phyloP scores from a whole-genome alignment of 2,797 vertebrate species.

The Danio choprae region DNA sequence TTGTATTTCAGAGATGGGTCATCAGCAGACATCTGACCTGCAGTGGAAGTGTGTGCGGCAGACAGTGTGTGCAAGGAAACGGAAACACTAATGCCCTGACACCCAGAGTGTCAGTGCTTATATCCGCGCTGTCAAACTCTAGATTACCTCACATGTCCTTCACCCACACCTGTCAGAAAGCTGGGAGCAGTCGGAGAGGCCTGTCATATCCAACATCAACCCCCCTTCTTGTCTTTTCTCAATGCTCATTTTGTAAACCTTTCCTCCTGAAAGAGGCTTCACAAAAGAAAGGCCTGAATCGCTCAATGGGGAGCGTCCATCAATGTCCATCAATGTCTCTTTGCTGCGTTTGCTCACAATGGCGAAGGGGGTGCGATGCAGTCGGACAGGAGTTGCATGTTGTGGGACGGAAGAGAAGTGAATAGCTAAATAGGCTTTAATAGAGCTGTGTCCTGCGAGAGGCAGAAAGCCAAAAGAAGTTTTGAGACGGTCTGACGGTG shows the following conservation, averaged over 20 bases:
- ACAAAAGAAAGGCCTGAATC: constrained; percentile 36
- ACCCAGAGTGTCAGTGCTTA: constrained; percentile 38
- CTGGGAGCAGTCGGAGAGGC: constrained; percentile 34
- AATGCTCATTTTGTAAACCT: constrained; percentile 48
- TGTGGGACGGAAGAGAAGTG: constrained; percentile 24
- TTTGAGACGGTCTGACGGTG: constrained; percentile 2
- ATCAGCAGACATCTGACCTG: constrained; percentile 46
- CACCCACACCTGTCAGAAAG: constrained; percentile 42
- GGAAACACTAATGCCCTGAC: constrained; percentile 36
- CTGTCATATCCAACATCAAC: constrained; percentile 40
- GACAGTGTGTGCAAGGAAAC: constrained; percentile 16
- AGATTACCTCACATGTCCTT: constrained; percentile 48
- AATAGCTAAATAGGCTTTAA: constrained; percentile 36
- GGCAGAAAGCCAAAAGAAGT: constrained; percentile 16
- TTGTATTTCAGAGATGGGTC: constrained; percentile 43
- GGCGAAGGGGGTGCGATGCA: background rate
- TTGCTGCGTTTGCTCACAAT: constrained; percentile 29
- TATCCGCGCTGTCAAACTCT: constrained; percentile 38
- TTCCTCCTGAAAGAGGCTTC: constrained; percentile 37
- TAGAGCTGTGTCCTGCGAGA: constrained; percentile 25
- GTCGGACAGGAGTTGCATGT: constrained; percentile 17
- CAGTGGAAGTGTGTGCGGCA: constrained; percentile 4
- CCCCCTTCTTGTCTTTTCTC: constrained; percentile 29
- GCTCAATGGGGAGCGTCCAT: constrained; percentile 52
- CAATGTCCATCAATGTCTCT: constrained; percentile 49